Percentiles rank a stretch among this genome's conserved stretches.
Evolutionary conservation across 2,888 invertebrate species (phyloP).

Genomic region (Quadroppia sp.): DNA sequence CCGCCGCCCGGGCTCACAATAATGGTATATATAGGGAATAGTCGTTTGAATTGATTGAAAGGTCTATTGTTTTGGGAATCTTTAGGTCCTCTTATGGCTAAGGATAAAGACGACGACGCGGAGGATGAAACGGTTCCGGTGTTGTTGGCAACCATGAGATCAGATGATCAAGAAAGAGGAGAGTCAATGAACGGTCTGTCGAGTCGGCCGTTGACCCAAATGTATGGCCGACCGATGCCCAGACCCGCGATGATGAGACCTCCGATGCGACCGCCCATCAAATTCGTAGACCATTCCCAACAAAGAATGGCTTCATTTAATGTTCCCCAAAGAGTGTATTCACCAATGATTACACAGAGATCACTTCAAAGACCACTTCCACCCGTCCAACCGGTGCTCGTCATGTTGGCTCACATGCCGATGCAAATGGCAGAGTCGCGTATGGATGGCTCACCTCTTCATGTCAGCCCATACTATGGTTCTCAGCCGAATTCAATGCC

Average conservation of each 20-base stretch:
- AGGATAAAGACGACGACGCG: conserved; percentile 42
- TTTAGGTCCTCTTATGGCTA: conserved; percentile 33
- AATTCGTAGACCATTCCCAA: not conserved
- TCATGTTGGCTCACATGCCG: conserved; percentile 39
- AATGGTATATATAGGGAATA: not conserved
- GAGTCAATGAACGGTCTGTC: not conserved
- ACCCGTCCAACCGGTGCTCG: conserved; percentile 36
- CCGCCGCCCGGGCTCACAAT: conserved; percentile 39
- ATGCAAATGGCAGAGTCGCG: conserved; percentile 31
- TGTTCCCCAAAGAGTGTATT: conserved; percentile 1
- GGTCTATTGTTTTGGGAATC: no score
- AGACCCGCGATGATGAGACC: conserved; percentile 35
- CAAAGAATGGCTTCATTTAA: conserved; percentile 20
- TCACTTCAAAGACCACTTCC: not conserved
- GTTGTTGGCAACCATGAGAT: conserved; percentile 33
- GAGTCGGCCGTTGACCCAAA: not conserved
- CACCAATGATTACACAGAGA: conserved; percentile 12
- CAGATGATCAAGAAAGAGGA: conserved; percentile 23
- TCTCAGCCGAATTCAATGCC: conserved; percentile 27
- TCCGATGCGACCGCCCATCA: conserved; percentile 20
- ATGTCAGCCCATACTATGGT: conserved; percentile 6
- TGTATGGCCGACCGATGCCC: conserved; percentile 43
- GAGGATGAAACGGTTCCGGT: conserved; percentile 41
- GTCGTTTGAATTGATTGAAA: not conserved
- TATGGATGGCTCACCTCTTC: not conserved